Conservation (phyloP, 2,113 vertebrate genomes). For the Hemibagrus wyckioides region DNA sequence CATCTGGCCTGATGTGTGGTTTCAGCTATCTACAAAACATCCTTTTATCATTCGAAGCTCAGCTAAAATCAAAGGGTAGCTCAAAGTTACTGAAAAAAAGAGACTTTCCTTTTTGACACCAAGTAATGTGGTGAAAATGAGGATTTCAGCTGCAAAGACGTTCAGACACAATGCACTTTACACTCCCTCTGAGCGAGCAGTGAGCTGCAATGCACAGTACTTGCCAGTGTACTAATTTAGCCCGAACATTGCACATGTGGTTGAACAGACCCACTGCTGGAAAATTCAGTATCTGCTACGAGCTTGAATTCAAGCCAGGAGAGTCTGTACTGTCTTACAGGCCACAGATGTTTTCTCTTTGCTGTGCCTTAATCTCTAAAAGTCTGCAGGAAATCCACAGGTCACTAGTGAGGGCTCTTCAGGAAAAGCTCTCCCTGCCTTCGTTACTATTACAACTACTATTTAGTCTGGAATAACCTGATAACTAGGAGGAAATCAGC, state of each 20-base stretch:
- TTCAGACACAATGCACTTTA: not conserved
- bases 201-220: not conserved
- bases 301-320: slow-evolving; percentile 54
- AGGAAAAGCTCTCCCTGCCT: slow-evolving; percentile 14
- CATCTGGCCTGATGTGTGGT: not conserved
- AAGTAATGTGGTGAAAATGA: not conserved
- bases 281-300: slow-evolving; percentile 47
- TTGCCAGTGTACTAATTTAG: slow-evolving; percentile 21
- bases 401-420: slow-evolving; percentile 26
- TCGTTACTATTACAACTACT: not conserved
- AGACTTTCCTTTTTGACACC: not conserved
- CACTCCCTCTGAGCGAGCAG: not conserved
- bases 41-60: not conserved
- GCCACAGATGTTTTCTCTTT: slow-evolving; percentile 18
- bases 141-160: slow-evolving; percentile 4
- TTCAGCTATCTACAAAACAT: not conserved
- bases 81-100: not conserved
- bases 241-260: slow-evolving; percentile 9
- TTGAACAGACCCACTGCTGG: slow-evolving; percentile 47
- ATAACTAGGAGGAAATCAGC: not conserved
- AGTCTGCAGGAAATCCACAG: slow-evolving; percentile 38
- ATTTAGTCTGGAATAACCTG: too few relatives aligned
- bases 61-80: not conserved
- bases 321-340: slow-evolving; percentile 30
- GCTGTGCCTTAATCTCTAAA: slow-evolving; percentile 15